Base-by-base conservation (phyloP, 2,797 vertebrate species). In the Aotus griseimembra region DNA sequence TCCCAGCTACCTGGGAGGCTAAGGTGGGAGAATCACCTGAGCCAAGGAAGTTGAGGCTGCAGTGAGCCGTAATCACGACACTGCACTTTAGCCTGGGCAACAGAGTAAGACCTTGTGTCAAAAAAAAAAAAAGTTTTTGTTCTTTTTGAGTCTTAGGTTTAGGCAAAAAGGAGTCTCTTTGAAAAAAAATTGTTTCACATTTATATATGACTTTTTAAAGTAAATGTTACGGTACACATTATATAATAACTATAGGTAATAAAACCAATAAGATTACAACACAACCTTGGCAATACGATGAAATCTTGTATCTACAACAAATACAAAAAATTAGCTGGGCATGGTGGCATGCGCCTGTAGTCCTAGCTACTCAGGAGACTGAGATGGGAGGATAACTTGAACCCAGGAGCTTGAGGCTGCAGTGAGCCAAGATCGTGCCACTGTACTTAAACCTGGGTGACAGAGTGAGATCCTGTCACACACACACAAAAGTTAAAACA, bases 141-240 rank as follows among this genome's bases (percentile, higher is more conserved):
- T 96, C 30, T 87, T 9, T 75, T 97, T 95, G 73, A 81, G 64
- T 90, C 19, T 93, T 89, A 82, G 41, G 33, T 77, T 95, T 92
- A 93, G 83, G 48, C 70, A n/a, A 70, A 87, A 90, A 84, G 15
- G 2, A 33, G 2, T 28, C 84, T 79, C 76, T 39, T 93, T 77
- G 83, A 30, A 79, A 44, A 94, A 94, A 81, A 84, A 46, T 20
- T 41, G 20, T 81, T 96, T 96, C 33, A 85, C 3, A 72, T 85
- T 88, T 92, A 26, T 67, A 80, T 90, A 46, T 96, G 52, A 46
- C 77, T 93, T 94, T 94, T 82, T 41, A 76, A 81, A 93, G 44
- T 76, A 96, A 89, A 82, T 88, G 30, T 55, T 88, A 26, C 73
- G 44, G 79, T 72, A 2, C 17, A 46, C 57, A 15, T 92, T 85